A percentile compares a stretch with the other conserved stretches of the same genome.
phyloP scores from a whole-genome alignment of 2,113 vertebrate species.

The Merops nubicus region DNA sequence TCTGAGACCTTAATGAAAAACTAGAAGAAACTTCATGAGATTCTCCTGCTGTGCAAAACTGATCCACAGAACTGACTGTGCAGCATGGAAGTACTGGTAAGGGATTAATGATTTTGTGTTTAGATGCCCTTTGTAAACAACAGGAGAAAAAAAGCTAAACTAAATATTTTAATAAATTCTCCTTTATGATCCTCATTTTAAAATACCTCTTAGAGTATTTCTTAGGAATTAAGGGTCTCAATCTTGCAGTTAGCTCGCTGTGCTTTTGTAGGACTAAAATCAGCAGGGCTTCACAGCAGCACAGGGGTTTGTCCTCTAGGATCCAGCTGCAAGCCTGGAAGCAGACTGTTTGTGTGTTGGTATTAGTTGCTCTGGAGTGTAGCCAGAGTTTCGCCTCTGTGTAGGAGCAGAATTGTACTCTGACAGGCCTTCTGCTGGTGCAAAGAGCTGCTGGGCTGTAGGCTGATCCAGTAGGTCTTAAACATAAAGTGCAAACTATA shows the following conservation, averaged over 20 bases:
- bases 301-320: not conserved
- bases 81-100: not conserved
- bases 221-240: not conserved
- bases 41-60: not conserved
- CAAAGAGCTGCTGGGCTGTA: not conserved
- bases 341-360: not conserved
- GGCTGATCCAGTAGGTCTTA: not conserved
- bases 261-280: not conserved
- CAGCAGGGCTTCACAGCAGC: not conserved
- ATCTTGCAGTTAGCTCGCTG: not conserved
- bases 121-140: not conserved
- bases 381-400: not conserved
- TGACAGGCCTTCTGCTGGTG: not conserved
- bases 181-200: not conserved
- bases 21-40: not conserved
- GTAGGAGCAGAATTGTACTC: not conserved
- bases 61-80: not conserved
- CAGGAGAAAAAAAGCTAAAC: not conserved
- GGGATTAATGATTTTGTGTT: not conserved
- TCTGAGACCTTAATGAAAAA: not conserved
- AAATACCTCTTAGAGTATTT: not conserved
- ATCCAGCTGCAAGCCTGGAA: conserved; percentile 26
- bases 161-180: not conserved
- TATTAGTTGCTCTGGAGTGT: not conserved
- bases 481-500: not conserved